Conservation (phyloP, 2,888 invertebrate genomes). For the Netelia virgata region DNA sequence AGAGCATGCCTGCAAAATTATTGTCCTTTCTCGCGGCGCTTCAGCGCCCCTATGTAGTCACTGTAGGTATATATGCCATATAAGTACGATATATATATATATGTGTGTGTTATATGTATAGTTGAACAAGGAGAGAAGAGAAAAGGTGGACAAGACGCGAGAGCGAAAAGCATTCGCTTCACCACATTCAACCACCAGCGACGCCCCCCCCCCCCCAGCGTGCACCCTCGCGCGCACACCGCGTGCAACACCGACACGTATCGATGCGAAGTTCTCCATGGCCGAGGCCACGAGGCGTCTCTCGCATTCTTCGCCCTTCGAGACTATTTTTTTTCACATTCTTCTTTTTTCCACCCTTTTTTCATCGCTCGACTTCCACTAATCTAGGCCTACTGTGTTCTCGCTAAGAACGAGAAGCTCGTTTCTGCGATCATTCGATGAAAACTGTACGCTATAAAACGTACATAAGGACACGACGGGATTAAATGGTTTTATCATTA, state of each 20-base stretch:
- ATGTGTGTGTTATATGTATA: conserved; percentile 16
- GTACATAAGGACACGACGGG: conserved; percentile 52
- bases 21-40: conserved; percentile 72
- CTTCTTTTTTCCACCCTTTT: conserved; percentile 16
- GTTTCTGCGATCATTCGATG: too few species aligned
- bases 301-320: conserved; percentile 15
- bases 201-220: not conserved
- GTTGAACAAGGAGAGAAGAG: conserved; percentile 6
- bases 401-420: too few species aligned
- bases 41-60: conserved; percentile 4
- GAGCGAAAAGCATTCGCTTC: conserved; percentile 23
- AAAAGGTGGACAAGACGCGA: conserved; percentile 27
- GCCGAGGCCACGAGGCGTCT: conserved; percentile 6
- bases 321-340: not conserved
- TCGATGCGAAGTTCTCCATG: conserved; percentile 19
- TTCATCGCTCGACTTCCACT: not conserved
- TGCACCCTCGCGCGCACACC: not conserved
- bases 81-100: conserved; percentile 25
- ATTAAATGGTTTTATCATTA: not conserved
- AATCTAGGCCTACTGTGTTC: not conserved
- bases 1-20: conserved; percentile 79
- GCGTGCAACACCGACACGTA: conserved; percentile 20
- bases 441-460: too few species aligned
- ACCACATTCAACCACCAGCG: conserved; percentile 38
- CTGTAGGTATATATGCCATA: conserved; percentile 6